Base-by-base conservation (phyloP, 2,113 vertebrate genomes). In the Leptobrachium ailaonicum region DNA sequence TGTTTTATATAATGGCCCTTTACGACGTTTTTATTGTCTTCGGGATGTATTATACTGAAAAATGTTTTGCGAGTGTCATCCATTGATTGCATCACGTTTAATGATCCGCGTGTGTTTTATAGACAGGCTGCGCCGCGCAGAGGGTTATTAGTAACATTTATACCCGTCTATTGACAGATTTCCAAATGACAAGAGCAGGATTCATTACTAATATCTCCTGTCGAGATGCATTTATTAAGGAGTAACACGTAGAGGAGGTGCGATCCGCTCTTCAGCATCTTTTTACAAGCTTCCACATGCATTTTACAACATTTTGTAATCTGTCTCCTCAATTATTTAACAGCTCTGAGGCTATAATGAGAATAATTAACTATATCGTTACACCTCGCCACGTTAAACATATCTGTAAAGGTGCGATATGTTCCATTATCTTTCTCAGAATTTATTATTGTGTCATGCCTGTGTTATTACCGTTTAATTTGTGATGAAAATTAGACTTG, bases 251-350 rank as follows among this genome's bases (percentile, higher is more conserved):
- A 32, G 66, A 8, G 3, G 14, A 45, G 54, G 66, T 77, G 75
- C 45, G 66, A 77, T 77, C 40, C 66, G 50, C 64, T 76, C 63
- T 41, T 50, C 56, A 12, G 6, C 10, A 12, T 60, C 56, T 60
- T 60, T 43, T 67, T 41, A 76, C 20, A 77, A 77, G 64, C 11
- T 32, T 54, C 75, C 66, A 58, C 67, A 66, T 60, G 66, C 41
- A 69, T 41, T 60, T 77, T 20, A 14, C 75, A 70, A 58, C 75
- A 60, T 56, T 77, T 77, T 32, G 20, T 77, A 60, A 77, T 77
- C 54, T 9, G 42, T 53, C 66, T 77, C 66, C 66, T 12, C 66
- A 77, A 54, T 42, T 44, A 53, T 77, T 77, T 70, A 60, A 60
- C 3, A 60, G 56, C 56, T 60, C 10, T 3, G 56, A 4, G 9